A percentile compares a stretch with the other conserved stretches of the same genome.
These are phyloP conservation scores for Channa argus DNA, from an alignment of 2,113 vertebrate genomes.

Conservation along the genomic window DNA sequence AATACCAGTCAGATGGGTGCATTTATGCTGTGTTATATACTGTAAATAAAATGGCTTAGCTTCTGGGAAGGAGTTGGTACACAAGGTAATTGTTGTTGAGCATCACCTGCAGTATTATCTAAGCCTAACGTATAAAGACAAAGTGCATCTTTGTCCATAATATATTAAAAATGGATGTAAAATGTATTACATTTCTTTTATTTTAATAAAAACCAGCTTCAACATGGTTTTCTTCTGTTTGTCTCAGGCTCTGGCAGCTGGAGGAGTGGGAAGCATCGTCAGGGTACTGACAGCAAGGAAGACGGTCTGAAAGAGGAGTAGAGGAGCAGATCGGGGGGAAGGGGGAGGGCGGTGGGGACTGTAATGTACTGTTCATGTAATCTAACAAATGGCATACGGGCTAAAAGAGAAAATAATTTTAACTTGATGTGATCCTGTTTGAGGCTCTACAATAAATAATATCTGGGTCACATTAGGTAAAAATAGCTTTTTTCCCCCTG, in stretches of 20 bases:
- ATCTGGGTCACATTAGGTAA: constrained; percentile 41
- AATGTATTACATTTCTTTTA: too few relatives aligned
- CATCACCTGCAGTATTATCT: too few relatives aligned
- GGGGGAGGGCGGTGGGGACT: background rate
- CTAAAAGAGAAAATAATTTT: constrained; percentile 30
- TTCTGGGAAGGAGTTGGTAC: too few relatives aligned
- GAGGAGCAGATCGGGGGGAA: constrained; percentile 3
- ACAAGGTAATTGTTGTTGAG: too few relatives aligned
- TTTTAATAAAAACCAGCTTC: too few relatives aligned
- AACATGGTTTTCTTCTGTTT: constrained; percentile 11
- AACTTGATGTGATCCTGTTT: constrained; percentile 20
- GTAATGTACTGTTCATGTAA: constrained; percentile 42
- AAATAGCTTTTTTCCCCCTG: constrained; percentile 23
- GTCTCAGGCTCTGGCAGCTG: constrained; percentile 92
- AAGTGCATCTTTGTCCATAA: too few relatives aligned
- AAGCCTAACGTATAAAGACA: too few relatives aligned
- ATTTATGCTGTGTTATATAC: too few relatives aligned
- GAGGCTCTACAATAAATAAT: background rate
- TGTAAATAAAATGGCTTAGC: too few relatives aligned
- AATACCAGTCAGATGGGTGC: too few relatives aligned
- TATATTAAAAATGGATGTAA: too few relatives aligned
- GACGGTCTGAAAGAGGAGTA: constrained; percentile 85
- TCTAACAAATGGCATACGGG: constrained; percentile 56
- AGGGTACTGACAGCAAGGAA: constrained; percentile 96
- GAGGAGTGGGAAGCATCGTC: constrained; percentile 96